phyloP scores from a whole-genome alignment of 1,140 invertebrate genomes.

The Diachasma alloeum region DNA sequence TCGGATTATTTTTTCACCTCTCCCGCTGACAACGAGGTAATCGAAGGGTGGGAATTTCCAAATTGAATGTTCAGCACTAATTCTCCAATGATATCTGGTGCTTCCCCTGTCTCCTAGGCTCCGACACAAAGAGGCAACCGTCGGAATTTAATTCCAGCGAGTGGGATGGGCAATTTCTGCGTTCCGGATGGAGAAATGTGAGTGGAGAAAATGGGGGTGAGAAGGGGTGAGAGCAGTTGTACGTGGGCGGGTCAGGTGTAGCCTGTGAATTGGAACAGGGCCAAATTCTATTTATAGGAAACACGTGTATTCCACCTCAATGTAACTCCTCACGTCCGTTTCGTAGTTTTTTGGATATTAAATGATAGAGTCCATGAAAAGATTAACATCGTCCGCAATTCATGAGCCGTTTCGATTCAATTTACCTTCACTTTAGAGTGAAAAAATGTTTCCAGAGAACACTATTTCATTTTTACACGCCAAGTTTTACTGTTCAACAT shows the following conservation, averaged over 20 bases:
- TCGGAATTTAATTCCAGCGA: neutral
- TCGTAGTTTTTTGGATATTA: neutral
- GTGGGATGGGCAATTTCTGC: neutral
- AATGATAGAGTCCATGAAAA: neutral
- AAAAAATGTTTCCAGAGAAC: too few relatives aligned
- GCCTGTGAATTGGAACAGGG: neutral
- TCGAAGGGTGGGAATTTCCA: neutral
- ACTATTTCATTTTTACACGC: too few relatives aligned
- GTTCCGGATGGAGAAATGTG: neutral
- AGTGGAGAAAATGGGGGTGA: neutral
- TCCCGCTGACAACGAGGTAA: neutral
- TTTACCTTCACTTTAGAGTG: neutral
- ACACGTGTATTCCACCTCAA: neutral
- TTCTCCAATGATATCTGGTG: neutral
- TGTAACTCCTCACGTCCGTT: neutral
- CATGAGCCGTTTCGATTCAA: neutral
- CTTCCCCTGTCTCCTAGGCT: neutral
- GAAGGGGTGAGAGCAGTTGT: neutral
- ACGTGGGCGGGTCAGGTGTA: neutral
- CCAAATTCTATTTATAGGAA: slow-evolving; percentile 6
- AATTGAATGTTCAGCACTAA: neutral
- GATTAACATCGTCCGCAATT: neutral
- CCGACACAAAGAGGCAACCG: neutral
- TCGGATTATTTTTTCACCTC: too few relatives aligned
- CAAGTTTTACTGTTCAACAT: too few relatives aligned